Evolutionary conservation across 1,140 invertebrate species (phyloP), one percentile per base, ranked within the genome.

Genomic region (Pogonomyrmex barbatus): DNA sequence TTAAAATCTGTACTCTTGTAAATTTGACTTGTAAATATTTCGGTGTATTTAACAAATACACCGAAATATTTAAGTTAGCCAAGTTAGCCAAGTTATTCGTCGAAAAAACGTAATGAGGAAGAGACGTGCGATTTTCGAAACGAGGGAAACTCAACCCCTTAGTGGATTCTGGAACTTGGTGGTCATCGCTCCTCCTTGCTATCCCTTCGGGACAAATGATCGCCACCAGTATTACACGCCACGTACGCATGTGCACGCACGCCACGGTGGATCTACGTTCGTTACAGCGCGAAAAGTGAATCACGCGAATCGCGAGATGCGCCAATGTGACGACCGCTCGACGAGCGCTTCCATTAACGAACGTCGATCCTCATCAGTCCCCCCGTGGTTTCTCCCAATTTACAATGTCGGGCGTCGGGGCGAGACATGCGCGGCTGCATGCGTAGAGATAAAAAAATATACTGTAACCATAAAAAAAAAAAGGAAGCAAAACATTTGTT

Each of bases 221-320:
- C 62, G 36, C n/a, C 24, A 83, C 79, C 79, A 83, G 68, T 83
- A 83, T 83, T 83, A 83, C 79, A 75, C 45, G 36, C 42, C 4
- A 17, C 36, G 45, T 8, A 68, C 39, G 12, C 39, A n/a, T 17
- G 45, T 30, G 39, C 8, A 6, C 58, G 63, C 65, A 62, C 42
- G 50, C 56, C 68, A 58, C 85, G 75, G 56, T 67, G 54, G 5
- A 83, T 71, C 24, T 24, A 14, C 47, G 5, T 83, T 30, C 68
- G 54, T 82, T 39, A 52, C 33, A 68, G 36, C 47, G 67, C 42
- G 54, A 47, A 24, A 62, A 36, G 42, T 68, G 65, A 68, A 62
- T 71, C 12, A 42, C 63, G 76, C 78, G 50, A 70, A n/a, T 45
- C 50, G 76, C 45, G 12, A 65, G 17, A 52, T 47, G n/a, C 12